phyloP scores from a whole-genome alignment of 2,113 vertebrate species.

The Sminthopsis crassicaudata region DNA sequence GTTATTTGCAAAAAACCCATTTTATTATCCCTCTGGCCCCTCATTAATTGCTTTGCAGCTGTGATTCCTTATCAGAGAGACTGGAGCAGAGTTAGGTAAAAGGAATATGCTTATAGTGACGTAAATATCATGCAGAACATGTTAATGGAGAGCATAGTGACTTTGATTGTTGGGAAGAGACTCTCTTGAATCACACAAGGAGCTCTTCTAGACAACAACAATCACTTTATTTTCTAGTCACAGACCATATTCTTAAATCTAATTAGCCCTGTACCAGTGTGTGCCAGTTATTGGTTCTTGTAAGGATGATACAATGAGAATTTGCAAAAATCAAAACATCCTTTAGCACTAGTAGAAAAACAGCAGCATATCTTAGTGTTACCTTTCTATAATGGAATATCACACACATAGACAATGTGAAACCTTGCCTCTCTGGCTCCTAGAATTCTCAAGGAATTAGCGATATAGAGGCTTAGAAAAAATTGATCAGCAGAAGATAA shows the following conservation, averaged over 20 bases:
- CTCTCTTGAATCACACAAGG: neutral
- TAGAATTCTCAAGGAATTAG: neutral
- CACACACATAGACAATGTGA: neutral
- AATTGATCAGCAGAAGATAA: neutral
- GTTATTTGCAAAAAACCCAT: neutral
- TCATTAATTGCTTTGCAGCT: neutral
- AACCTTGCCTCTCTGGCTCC: neutral
- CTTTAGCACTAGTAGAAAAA: neutral
- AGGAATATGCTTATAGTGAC: neutral
- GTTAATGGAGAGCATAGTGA: neutral
- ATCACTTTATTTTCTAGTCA: neutral
- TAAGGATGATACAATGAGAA: neutral
- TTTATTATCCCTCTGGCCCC: neutral
- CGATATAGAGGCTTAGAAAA: neutral
- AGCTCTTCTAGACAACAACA: neutral
- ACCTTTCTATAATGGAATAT: neutral
- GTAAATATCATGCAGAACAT: neutral
- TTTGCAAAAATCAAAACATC: neutral
- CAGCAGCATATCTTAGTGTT: neutral
- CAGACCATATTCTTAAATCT: neutral
- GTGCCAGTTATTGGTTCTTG: slow-evolving; percentile 15
- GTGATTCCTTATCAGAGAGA: slow-evolving; percentile 10
- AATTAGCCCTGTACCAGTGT: neutral
- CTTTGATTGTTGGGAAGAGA: neutral
- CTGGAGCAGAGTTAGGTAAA: neutral